These are phyloP conservation scores for Taphrorychus bicolor DNA, from an alignment of 2,888 invertebrate genomes.

Conservation along the genomic window DNA sequence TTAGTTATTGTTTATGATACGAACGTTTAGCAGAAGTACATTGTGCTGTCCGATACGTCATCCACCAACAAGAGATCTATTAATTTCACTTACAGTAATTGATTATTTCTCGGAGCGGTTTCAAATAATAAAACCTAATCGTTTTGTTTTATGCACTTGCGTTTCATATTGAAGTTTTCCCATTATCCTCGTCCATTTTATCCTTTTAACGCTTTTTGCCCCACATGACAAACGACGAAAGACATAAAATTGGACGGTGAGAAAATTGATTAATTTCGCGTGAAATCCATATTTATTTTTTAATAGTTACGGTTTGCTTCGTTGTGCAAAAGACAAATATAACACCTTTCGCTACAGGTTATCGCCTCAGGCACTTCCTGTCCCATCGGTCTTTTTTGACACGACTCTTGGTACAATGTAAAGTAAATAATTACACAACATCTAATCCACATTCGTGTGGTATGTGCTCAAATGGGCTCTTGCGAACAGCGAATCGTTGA, in stretches of 20 bases:
- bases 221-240: background rate
- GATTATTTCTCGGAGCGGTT: constrained; percentile 18
- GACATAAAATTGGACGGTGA: background rate
- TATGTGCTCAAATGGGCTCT: background rate
- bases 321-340: background rate
- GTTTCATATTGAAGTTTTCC: constrained; percentile 3
- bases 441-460: background rate
- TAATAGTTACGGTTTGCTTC: background rate
- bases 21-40: constrained; percentile 26
- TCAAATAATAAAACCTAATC: constrained; percentile 12
- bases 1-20: constrained; percentile 24
- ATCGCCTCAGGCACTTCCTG: background rate
- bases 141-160: constrained; percentile 7
- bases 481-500: background rate
- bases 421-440: background rate
- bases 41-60: constrained; percentile 26
- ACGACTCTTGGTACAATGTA: background rate
- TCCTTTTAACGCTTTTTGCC: constrained; percentile 1
- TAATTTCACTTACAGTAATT: constrained; percentile 19
- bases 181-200: background rate
- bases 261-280: constrained; percentile 7
- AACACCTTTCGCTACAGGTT: background rate
- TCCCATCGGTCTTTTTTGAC: background rate
- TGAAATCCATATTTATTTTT: background rate
- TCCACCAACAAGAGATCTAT: constrained; percentile 15